These are phyloP conservation scores for Sitta carolinensis DNA, from an alignment of 2,797 vertebrate species.

Conservation along the genomic window DNA sequence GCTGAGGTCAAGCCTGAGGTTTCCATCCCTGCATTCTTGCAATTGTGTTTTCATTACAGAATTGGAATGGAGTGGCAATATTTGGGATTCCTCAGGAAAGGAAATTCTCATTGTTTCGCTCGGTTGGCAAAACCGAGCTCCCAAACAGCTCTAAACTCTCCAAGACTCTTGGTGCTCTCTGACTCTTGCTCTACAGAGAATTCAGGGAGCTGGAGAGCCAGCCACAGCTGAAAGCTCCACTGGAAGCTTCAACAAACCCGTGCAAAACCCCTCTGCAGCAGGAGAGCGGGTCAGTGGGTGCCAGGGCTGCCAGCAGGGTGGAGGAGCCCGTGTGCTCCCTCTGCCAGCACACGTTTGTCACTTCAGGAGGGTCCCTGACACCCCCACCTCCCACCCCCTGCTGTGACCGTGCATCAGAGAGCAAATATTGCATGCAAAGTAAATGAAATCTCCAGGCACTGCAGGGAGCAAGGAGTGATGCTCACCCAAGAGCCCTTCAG, in stretches of 20 bases:
- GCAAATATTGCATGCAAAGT: not conserved
- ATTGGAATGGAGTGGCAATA: conserved; percentile 42
- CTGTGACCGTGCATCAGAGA: rapidly evolving
- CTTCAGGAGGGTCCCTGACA: not conserved
- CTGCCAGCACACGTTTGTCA: not conserved
- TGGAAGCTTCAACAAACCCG: not conserved
- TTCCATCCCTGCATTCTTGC: not conserved
- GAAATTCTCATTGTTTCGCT: conserved; percentile 20
- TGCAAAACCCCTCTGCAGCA: not conserved
- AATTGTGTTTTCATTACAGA: conserved; percentile 46
- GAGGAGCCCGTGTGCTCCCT: not conserved
- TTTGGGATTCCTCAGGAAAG: conserved; percentile 49
- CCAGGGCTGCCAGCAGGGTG: not conserved
- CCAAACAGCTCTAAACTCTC: not conserved
- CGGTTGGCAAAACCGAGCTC: not conserved
- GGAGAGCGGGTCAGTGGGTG: not conserved
- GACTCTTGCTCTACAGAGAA: not conserved
- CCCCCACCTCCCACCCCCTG: not conserved
- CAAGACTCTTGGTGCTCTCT: not conserved
- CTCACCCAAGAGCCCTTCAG: not conserved
- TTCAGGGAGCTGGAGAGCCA: not conserved
- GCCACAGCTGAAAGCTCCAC: not conserved
- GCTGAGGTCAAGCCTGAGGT: not conserved
- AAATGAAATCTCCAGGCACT: not conserved
- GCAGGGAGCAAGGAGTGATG: rapidly evolving